Percentiles rank a stretch among this genome's conserved stretches.
Conservation (phyloP, 2,113 vertebrate species). For the Eidolon helvum region DNA sequence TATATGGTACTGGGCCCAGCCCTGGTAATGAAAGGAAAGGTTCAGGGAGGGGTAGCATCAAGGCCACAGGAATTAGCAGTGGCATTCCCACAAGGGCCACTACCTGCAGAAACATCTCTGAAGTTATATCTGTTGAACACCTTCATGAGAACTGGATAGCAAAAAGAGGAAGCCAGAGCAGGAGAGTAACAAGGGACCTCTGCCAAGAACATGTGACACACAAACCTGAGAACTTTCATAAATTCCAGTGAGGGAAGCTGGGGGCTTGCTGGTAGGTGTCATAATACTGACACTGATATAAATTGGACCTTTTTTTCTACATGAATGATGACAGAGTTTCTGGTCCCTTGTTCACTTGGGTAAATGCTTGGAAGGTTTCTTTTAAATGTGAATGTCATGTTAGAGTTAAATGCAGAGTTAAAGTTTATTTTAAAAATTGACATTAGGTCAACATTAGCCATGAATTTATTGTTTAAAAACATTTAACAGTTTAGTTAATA, state of each 20-base stretch:
- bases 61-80: background rate
- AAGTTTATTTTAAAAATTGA: background rate
- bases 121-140: background rate
- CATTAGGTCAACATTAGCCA: background rate
- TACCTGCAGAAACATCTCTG: background rate
- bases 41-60: background rate
- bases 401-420: background rate
- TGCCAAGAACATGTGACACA: background rate
- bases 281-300: background rate
- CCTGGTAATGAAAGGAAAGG: background rate
- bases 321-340: background rate
- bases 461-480: background rate
- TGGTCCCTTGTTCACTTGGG: background rate
- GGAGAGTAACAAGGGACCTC: background rate
- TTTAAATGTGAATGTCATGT: background rate
- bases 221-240: background rate
- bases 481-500: background rate
- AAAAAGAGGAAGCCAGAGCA: background rate
- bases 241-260: background rate
- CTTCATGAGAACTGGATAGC: background rate
- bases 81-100: fast-evolving
- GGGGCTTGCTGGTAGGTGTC: background rate
- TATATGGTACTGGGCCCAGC: too few species aligned
- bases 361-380: background rate
- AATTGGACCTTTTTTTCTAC: background rate